phyloP scores from a whole-genome alignment of 1,140 invertebrate genomes.

The Euschistus heros region DNA sequence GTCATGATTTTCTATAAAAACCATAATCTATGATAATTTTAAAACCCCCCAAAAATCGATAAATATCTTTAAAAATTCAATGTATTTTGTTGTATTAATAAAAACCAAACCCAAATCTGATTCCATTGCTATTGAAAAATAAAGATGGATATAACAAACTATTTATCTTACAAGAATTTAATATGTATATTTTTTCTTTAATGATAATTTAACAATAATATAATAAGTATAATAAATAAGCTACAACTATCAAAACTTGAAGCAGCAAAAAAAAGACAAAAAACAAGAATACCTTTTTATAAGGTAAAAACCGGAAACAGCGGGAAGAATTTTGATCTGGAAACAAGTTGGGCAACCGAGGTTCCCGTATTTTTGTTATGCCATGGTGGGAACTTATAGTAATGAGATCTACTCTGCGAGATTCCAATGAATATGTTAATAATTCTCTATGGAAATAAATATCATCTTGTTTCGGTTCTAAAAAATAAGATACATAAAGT shows the following conservation, averaged over 20 bases:
- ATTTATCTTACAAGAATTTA: too few species aligned
- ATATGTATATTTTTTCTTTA: background rate
- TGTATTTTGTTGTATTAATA: too few species aligned
- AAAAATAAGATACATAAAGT: background rate
- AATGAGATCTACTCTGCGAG: slow-evolving; percentile 69
- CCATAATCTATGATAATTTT: background rate
- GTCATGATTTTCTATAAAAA: background rate
- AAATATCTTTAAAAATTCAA: too few species aligned
- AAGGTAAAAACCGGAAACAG: slow-evolving; percentile 54
- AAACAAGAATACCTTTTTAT: slow-evolving; percentile 64
- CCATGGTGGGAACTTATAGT: slow-evolving; percentile 79
- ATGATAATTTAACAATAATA: background rate
- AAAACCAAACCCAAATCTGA: too few species aligned
- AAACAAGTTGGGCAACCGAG: slow-evolving; percentile 63
- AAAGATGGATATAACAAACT: too few species aligned
- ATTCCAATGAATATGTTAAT: slow-evolving; percentile 70
- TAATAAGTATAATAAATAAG: background rate
- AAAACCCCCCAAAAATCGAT: background rate
- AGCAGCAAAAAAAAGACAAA: background rate
- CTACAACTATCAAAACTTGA: background rate
- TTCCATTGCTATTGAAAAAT: too few species aligned
- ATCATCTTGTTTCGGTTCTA: slow-evolving; percentile 41
- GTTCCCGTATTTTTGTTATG: slow-evolving; percentile 57
- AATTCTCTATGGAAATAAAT: slow-evolving; percentile 82
- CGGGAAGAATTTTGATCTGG: slow-evolving; percentile 52